These are phyloP conservation scores for Trinectes maculatus DNA, from an alignment of 2,113 vertebrate species.

Conservation along the genomic window DNA sequence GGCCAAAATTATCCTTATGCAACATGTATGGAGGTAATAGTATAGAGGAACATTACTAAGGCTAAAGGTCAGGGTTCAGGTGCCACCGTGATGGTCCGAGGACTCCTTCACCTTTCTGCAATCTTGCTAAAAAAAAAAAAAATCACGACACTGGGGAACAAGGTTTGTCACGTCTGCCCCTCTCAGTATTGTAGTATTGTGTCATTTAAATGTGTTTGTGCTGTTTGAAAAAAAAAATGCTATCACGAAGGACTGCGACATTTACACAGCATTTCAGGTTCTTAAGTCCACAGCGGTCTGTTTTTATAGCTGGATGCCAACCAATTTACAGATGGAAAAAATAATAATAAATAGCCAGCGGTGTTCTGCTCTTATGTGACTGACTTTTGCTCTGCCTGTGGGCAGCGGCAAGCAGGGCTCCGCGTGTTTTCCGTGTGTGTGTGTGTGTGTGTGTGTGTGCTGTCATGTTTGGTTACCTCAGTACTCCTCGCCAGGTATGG, in stretches of 20 bases:
- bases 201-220: constrained; percentile 79
- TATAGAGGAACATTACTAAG: neutral
- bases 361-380: constrained; percentile 38
- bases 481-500: constrained; percentile 47
- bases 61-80: constrained; percentile 5
- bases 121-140: constrained; percentile 42
- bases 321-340: constrained; percentile 35
- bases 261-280: constrained; percentile 78
- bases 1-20: constrained; percentile 31
- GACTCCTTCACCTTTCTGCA: constrained; percentile 75
- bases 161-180: constrained; percentile 49
- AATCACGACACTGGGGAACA: constrained; percentile 71
- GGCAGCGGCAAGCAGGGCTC: constrained; percentile 57
- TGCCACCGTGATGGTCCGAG: constrained; percentile 51
- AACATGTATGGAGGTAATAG: constrained; percentile 2
- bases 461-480: constrained; percentile 76
- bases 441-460: constrained; percentile 52
- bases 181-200: constrained; percentile 74
- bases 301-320: constrained; percentile 41
- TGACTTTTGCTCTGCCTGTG: constrained; percentile 29
- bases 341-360: constrained; percentile 25
- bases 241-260: constrained; percentile 82
- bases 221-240: constrained; percentile 74
- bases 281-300: constrained; percentile 43
- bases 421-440: constrained; percentile 67